phyloP scores from a whole-genome alignment of 1,140 invertebrate species.

The Camponotus vicinus region DNA sequence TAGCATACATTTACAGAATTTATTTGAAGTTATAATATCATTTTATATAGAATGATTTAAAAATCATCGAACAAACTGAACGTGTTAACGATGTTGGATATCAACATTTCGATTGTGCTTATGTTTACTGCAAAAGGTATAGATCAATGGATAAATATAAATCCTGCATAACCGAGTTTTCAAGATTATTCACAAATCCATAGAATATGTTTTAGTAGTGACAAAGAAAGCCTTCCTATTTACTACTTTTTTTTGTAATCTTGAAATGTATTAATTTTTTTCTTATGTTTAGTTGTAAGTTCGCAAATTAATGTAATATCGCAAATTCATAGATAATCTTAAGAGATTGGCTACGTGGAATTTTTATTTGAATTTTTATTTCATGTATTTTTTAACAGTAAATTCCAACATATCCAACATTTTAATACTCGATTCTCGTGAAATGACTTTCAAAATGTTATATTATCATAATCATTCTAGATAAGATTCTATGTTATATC shows the following conservation, averaged over 20 bases:
- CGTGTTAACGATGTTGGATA: slow-evolving; percentile 89
- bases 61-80: slow-evolving; percentile 80
- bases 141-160: no score
- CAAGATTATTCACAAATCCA: no score
- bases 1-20: neutral
- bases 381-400: slow-evolving; percentile 27
- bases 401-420: slow-evolving; percentile 84
- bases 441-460: neutral
- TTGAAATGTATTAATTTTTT: no score
- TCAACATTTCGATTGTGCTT: slow-evolving; percentile 88
- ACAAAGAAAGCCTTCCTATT: no score
- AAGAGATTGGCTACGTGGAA: slow-evolving; percentile 90
- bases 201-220: no score
- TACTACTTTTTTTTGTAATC: no score
- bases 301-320: no score
- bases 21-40: neutral
- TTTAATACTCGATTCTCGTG: slow-evolving; percentile 41
- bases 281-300: no score
- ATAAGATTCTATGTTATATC: neutral
- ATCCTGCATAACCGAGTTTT: no score
- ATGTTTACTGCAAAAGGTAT: no score
- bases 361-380: slow-evolving; percentile 90
- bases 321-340: slow-evolving; percentile 88
- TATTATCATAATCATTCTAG: neutral
- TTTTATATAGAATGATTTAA: slow-evolving; percentile 75